phyloP scores from a whole-genome alignment of 1,140 invertebrate species.

The Lordiphosa clarofinis region DNA sequence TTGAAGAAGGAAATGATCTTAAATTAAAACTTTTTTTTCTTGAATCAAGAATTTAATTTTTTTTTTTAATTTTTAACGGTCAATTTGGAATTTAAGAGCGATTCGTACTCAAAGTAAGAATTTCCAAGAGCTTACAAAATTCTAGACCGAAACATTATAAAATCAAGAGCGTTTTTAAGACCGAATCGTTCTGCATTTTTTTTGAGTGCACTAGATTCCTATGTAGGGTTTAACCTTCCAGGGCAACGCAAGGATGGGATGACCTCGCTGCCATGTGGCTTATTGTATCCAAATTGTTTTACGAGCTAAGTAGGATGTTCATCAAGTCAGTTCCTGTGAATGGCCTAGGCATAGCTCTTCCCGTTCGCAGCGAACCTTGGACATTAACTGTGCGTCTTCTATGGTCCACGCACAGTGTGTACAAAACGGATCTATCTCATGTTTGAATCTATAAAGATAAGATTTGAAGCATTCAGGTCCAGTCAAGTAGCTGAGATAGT shows the following conservation, averaged over 20 bases:
- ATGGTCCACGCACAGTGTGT: conserved; percentile 4
- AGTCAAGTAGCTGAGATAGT: background rate
- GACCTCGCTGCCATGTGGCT: background rate
- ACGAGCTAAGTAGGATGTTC: background rate
- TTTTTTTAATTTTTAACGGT: too few species aligned
- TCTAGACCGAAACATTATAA: too few species aligned
- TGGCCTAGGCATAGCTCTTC: background rate
- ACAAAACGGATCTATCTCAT: background rate
- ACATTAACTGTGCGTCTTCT: conserved; percentile 3
- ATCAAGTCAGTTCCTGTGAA: too few species aligned
- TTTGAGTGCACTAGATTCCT: too few species aligned
- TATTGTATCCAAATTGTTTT: background rate
- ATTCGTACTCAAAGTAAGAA: too few species aligned
- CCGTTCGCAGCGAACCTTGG: conserved; percentile 1
- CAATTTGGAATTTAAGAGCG: too few species aligned
- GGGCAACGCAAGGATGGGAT: background rate
- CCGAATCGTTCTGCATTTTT: too few species aligned
- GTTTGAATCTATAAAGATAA: background rate
- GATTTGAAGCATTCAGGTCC: background rate
- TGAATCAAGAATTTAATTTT: too few species aligned
- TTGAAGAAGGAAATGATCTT: too few species aligned
- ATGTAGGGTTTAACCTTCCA: background rate
- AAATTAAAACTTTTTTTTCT: too few species aligned
- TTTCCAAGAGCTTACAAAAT: too few species aligned
- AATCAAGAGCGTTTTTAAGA: too few species aligned